Percentiles rank a stretch among this genome's conserved stretches.
Evolutionary conservation across 1,140 invertebrate species (phyloP).

Genomic region (Sycobia sp.): DNA sequence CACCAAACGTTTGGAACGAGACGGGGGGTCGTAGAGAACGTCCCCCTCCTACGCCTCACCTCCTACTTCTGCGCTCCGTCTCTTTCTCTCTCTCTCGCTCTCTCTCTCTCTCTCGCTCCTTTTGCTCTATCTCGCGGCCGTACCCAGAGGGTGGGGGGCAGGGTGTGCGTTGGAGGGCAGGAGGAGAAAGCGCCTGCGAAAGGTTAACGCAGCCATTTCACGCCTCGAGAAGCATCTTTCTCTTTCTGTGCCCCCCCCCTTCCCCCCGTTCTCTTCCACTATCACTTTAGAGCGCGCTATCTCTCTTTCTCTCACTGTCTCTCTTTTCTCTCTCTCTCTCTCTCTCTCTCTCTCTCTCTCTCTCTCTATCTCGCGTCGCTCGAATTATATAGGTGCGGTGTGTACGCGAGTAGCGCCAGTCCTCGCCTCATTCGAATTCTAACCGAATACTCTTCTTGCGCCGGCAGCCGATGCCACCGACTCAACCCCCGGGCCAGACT

Average conservation of each 20-base stretch:
- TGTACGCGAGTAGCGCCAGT: slow-evolving; percentile 49
- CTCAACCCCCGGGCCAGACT: neutral
- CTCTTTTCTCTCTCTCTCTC: too few relatives aligned
- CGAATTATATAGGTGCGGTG: neutral
- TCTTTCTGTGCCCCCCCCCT: slow-evolving; percentile 16
- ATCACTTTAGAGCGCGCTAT: too few relatives aligned
- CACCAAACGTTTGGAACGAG: slow-evolving; percentile 42
- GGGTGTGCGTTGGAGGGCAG: neutral
- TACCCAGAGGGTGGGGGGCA: too few relatives aligned
- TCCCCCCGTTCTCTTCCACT: neutral
- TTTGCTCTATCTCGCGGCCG: neutral
- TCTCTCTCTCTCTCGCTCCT: too few relatives aligned
- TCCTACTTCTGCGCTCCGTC: neutral
- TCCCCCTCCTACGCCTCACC: neutral
- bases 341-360: too few relatives aligned
- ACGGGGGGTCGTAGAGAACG: slow-evolving; percentile 21
- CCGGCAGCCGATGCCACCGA: neutral
- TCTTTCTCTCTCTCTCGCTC: too few relatives aligned
- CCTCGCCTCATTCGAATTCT: slow-evolving; percentile 53
- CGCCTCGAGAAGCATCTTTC: slow-evolving; percentile 32
- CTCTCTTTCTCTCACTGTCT: slow-evolving; percentile 1
- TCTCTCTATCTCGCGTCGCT: too few relatives aligned
- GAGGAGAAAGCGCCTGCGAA: slow-evolving; percentile 23
- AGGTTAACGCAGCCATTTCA: slow-evolving; percentile 41
- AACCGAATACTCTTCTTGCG: slow-evolving; percentile 50